These are phyloP conservation scores for Stenodera caucasica DNA, from an alignment of 2,888 invertebrate genomes.

Conservation along the genomic window DNA sequence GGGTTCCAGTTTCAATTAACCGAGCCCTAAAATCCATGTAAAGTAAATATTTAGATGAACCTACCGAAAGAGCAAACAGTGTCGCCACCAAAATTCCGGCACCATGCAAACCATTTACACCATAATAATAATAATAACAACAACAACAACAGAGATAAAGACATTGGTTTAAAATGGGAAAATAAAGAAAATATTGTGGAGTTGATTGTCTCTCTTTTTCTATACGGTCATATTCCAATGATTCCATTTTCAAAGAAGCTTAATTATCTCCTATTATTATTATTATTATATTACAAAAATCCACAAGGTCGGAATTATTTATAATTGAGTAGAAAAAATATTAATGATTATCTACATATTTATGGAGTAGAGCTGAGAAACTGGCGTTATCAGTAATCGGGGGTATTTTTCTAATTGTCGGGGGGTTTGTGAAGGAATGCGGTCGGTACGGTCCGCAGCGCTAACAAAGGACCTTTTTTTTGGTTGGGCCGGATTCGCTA, in stretches of 20 bases:
- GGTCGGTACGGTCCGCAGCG: no score
- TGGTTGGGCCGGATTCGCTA: neutral
- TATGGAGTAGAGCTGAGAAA: neutral
- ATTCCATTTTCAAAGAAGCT: constrained; percentile 10
- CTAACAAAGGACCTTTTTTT: neutral
- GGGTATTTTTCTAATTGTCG: neutral
- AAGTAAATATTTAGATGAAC: constrained; percentile 27
- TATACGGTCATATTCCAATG: constrained; percentile 11
- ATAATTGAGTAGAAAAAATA: constrained; percentile 9
- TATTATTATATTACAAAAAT: constrained; percentile 10
- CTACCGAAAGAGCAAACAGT: constrained; percentile 24
- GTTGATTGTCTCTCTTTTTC: neutral
- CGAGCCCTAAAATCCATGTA: constrained; percentile 19
- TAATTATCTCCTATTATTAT: constrained; percentile 1
- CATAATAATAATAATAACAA: neutral
- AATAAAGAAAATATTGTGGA: neutral
- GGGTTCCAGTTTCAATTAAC: constrained; percentile 25
- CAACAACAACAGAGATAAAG: neutral
- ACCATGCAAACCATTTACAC: neutral
- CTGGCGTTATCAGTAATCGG: neutral
- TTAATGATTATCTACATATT: neutral
- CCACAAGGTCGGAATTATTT: constrained; percentile 24
- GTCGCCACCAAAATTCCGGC: constrained; percentile 17
- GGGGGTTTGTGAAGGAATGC: neutral
- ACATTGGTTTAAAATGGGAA: neutral